Conservation (phyloP, 2,113 vertebrate species). For the Brienomyrus longianalis region DNA sequence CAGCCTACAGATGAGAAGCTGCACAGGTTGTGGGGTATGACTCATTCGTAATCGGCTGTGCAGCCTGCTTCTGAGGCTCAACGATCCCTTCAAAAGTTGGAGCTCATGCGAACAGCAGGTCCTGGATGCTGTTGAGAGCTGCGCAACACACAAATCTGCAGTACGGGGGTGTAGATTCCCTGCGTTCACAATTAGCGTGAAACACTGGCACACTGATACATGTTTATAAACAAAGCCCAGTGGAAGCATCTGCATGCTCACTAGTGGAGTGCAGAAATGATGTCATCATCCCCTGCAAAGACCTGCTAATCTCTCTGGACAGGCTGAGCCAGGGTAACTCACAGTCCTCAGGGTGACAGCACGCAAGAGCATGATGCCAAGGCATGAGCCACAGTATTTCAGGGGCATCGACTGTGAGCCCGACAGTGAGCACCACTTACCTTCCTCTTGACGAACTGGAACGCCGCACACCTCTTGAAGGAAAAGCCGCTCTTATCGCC, state of each 20-base stretch:
- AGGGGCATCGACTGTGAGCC: neutral
- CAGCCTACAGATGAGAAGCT: neutral
- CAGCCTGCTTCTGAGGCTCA: neutral
- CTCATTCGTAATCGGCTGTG: neutral
- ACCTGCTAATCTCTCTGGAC: neutral
- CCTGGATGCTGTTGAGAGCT: neutral
- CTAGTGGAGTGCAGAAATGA: neutral
- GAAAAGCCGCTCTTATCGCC: conserved; percentile 95
- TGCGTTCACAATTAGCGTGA: neutral
- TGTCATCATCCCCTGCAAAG: neutral
- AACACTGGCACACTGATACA: neutral
- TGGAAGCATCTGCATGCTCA: neutral
- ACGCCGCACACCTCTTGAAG: conserved; percentile 96
- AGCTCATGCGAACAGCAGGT: neutral
- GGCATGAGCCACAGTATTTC: neutral
- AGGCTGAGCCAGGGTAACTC: neutral
- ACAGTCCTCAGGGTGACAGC: neutral
- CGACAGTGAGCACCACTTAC: conserved; percentile 57
- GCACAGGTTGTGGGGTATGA: neutral
- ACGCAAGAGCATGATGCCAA: neutral
- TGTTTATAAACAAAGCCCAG: conserved; percentile 6
- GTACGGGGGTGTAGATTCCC: neutral
- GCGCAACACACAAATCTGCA: neutral
- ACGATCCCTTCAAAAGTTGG: conserved; percentile 1
- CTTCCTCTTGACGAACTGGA: conserved; percentile 98